These are phyloP conservation scores for Leptestheria dahalacensis DNA, from an alignment of 1,140 invertebrate species.

Conservation along the genomic window DNA sequence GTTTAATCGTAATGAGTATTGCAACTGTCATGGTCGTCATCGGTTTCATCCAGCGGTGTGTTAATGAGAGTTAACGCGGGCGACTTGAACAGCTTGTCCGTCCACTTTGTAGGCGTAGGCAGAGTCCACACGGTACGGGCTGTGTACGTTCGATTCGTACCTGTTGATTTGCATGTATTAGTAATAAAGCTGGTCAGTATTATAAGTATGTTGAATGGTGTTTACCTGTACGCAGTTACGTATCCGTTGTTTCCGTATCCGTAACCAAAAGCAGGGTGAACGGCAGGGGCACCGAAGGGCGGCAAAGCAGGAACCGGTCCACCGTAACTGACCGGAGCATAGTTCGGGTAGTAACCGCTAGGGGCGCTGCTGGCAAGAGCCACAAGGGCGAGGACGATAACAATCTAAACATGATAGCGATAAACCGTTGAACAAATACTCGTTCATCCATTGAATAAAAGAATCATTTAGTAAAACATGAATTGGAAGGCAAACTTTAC, in stretches of 20 bases:
- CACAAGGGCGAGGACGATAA: neutral
- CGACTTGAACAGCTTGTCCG: too few relatives aligned
- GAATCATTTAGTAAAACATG: too few relatives aligned
- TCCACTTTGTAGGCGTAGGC: too few relatives aligned
- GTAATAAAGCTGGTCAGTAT: neutral
- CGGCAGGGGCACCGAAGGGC: constrained; percentile 1
- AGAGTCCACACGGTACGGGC: too few relatives aligned
- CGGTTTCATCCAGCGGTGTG: too few relatives aligned
- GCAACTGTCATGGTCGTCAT: too few relatives aligned
- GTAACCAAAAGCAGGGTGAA: constrained; percentile 1
- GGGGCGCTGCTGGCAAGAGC: neutral
- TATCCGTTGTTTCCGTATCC: constrained; percentile 3
- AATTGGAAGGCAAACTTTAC: too few relatives aligned
- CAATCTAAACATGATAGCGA: neutral
- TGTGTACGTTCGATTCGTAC: neutral
- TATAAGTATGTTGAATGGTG: neutral
- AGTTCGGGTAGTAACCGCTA: neutral
- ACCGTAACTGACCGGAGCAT: neutral
- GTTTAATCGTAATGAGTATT: too few relatives aligned
- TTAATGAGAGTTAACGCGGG: too few relatives aligned
- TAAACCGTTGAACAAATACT: neutral
- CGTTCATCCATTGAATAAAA: too few relatives aligned
- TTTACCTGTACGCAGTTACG: constrained; percentile 2
- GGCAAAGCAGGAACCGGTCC: neutral
- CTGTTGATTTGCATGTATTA: too few relatives aligned